Evolutionary conservation across 2,113 vertebrate species (phyloP).

Genomic region (Rissa tridactyla): DNA sequence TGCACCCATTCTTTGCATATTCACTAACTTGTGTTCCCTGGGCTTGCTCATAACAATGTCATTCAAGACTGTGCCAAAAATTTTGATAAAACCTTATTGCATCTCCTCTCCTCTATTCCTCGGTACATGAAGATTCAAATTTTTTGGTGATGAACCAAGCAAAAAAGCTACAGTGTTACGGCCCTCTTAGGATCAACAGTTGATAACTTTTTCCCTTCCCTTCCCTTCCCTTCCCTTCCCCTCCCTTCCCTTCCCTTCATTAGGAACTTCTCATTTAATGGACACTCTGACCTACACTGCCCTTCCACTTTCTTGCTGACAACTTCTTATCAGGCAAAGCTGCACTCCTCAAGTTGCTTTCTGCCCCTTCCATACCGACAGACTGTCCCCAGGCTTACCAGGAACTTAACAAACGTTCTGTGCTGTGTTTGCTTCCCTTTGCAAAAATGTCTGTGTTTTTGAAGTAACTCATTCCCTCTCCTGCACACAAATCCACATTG

Average conservation of each 20-base stretch:
- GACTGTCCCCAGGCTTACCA: background rate
- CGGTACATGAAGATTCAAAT: background rate
- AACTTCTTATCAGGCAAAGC: background rate
- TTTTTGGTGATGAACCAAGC: background rate
- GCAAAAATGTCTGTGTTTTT: background rate
- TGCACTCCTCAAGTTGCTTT: background rate
- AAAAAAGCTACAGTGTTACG: background rate
- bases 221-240: background rate
- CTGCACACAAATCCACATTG: fast-evolving
- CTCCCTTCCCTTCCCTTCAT: background rate
- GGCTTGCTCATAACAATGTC: background rate
- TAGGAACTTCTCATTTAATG: background rate
- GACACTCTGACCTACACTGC: background rate
- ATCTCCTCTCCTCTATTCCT: background rate
- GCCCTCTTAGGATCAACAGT: background rate
- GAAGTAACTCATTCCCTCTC: background rate
- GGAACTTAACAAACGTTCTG: background rate
- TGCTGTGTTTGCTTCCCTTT: background rate
- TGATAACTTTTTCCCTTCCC: background rate
- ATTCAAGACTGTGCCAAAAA: background rate
- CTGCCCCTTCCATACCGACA: background rate
- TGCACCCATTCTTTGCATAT: background rate
- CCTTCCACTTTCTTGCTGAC: background rate
- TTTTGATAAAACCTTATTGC: background rate
- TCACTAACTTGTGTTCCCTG: background rate